phyloP scores from a whole-genome alignment of 2,888 invertebrate genomes.

The Anoncus sp. region DNA sequence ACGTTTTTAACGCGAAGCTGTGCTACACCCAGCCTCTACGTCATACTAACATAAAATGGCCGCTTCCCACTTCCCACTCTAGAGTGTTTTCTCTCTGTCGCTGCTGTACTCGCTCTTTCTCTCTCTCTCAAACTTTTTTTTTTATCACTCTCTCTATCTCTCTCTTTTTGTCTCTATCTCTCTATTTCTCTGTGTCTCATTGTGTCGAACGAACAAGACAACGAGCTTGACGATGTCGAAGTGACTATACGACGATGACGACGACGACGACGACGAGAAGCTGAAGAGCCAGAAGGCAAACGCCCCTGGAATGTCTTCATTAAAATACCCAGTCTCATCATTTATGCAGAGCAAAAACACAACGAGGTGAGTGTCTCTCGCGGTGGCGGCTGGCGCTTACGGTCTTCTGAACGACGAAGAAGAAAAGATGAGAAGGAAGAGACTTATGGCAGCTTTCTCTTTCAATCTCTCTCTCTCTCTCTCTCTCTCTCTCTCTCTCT shows the following conservation, averaged over 20 bases:
- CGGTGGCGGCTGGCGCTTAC: constrained; percentile 52
- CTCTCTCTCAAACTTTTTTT: constrained; percentile 25
- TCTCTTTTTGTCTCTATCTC: constrained; percentile 12
- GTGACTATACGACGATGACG: constrained; percentile 42
- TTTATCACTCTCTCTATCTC: constrained; percentile 48
- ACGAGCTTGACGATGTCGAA: constrained; percentile 32
- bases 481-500: constrained; percentile 22
- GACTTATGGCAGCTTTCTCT: constrained; percentile 7
- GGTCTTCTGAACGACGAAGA: constrained; percentile 29
- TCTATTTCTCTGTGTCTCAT: constrained; percentile 11
- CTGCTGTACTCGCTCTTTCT: constrained; percentile 14
- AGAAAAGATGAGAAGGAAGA: constrained; percentile 25
- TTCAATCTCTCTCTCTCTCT: constrained; percentile 30
- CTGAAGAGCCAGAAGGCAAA: constrained; percentile 73
- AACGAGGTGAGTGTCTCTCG: constrained; percentile 72
- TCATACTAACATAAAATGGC: constrained; percentile 82
- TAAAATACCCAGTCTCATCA: constrained; percentile 80
- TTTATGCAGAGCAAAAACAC: constrained; percentile 81
- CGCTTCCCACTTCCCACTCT: constrained; percentile 70
- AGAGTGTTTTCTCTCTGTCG: constrained; percentile 52
- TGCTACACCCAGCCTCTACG: constrained; percentile 81
- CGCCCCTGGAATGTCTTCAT: constrained; percentile 80
- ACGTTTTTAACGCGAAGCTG: constrained; percentile 78
- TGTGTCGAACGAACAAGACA: constrained; percentile 23
- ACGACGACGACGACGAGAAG: constrained; percentile 60